Conservation (phyloP, 1,140 invertebrate genomes). For the Monomorium pharaonis region DNA sequence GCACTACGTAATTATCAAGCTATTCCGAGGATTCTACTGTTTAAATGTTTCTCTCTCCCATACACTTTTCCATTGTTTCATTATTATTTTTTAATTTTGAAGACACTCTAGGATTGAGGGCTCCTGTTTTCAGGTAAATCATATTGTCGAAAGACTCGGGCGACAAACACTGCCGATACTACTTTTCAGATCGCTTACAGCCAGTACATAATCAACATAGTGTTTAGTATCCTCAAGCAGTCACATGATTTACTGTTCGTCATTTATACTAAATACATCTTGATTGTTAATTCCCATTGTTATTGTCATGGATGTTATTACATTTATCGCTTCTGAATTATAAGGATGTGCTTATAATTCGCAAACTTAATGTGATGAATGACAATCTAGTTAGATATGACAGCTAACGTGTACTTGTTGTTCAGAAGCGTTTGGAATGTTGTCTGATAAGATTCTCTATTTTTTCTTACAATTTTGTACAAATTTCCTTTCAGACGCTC, state of each 20-base stretch:
- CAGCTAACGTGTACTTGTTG: conserved; percentile 20
- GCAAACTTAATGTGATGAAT: neutral
- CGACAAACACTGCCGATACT: conserved; percentile 29
- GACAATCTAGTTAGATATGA: neutral
- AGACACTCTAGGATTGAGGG: conserved; percentile 38
- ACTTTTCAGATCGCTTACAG: conserved; percentile 58
- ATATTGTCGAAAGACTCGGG: conserved; percentile 37
- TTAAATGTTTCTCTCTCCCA: neutral
- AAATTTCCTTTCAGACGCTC: conserved; percentile 88
- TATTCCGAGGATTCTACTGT: conserved; percentile 34
- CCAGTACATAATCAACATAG: conserved; percentile 59
- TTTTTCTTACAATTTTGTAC: neutral
- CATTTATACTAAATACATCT: conserved; percentile 55
- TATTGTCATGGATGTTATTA: conserved; percentile 42
- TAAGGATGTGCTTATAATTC: neutral
- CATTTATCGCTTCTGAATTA: conserved; percentile 54
- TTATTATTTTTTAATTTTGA: conserved; percentile 23
- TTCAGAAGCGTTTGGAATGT: conserved; percentile 35
- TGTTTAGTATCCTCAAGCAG: conserved; percentile 40
- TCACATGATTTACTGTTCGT: conserved; percentile 52
- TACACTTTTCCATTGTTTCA: conserved; percentile 12
- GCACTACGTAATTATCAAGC: neutral
- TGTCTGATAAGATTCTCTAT: neutral
- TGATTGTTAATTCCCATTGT: conserved; percentile 52
- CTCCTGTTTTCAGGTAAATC: conserved; percentile 69